Base-by-base conservation (phyloP, 2,888 invertebrate genomes). In the Diadegma fenestrale region DNA sequence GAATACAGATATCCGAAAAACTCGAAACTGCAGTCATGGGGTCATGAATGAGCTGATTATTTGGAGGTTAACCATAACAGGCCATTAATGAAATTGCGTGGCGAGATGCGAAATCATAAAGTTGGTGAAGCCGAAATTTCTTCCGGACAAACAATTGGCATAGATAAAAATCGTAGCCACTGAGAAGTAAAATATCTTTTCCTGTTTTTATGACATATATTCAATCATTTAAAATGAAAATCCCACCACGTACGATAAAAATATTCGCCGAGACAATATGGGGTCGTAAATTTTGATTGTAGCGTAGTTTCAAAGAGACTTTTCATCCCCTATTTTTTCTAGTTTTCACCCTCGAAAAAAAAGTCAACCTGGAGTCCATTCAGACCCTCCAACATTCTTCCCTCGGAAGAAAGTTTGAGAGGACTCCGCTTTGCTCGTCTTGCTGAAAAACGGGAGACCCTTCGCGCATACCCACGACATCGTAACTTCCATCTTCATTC, bases 401-500 rank as follows among this genome's bases (percentile, higher is more conserved):
- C 51, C 68, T 66, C 48, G 69, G 68, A 78, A 43, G 12, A 78
- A 78, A 72, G 33, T 75, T 81, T n/a, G 68, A 19, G 43, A 68
- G 64, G 80, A 54, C 64, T 48, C 14, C 45, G 41, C 69, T 51
- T 1, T 1, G 63, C 43, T 58, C 45, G 75, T 69, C 76, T 76
- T 63, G 22, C 64, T 77, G 71, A 79, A 85, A 81, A 78, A 76
- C 54, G 51, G 41, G 51, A 68, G 69, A 58, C 63, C 68, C 71
- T 78, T 71, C 72, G 45, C 72, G 45, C 79, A 69, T 76, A 64
- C 48, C 30, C 64, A 48, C 81, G 63, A 69, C 79, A 64, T 78
- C 81, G 79, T 76, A 80, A 69, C 66, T 82, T 73, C 84, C 78
- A 78, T 83, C 66, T 77, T 82, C 69, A 76, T 58, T 86, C 76